phyloP scores from a whole-genome alignment of 2,797 vertebrate species.

The Chaenodraco wilsoni region DNA sequence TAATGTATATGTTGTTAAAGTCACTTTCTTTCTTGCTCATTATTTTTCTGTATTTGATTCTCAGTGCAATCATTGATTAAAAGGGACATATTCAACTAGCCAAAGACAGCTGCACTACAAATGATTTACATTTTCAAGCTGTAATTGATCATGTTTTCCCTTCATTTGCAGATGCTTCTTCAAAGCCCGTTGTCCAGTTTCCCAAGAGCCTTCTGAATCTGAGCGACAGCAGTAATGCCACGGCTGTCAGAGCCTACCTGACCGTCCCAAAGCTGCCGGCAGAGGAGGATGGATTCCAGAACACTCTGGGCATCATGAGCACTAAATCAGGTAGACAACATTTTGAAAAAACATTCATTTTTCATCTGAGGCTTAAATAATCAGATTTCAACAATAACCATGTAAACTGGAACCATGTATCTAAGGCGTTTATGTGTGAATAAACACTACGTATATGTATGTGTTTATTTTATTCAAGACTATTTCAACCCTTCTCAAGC shows the following conservation, averaged over 20 bases:
- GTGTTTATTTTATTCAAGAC: background rate
- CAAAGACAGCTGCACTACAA: background rate
- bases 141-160: background rate
- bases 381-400: background rate
- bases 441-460: too few relatives aligned
- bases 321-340: conserved; percentile 84
- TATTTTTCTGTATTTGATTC: background rate
- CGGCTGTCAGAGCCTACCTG: conserved; percentile 86
- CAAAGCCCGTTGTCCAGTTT: conserved; percentile 88
- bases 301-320: conserved; percentile 83
- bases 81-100: background rate
- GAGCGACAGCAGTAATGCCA: conserved; percentile 80
- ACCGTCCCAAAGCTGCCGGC: conserved; percentile 84
- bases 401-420: background rate
- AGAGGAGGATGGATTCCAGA: conserved; percentile 78
- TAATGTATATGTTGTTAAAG: conserved; percentile 56
- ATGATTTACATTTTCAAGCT: background rate
- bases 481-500: background rate
- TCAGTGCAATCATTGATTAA: background rate
- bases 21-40: background rate
- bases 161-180: conserved; percentile 81
- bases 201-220: conserved; percentile 87
- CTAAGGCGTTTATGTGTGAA: background rate
- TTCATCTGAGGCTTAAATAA: background rate
- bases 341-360: background rate